Percentiles rank a stretch among this genome's conserved stretches.
Evolutionary conservation across 2,797 vertebrate genomes (phyloP).

Genomic region (Acrocephalus scirpaceus): DNA sequence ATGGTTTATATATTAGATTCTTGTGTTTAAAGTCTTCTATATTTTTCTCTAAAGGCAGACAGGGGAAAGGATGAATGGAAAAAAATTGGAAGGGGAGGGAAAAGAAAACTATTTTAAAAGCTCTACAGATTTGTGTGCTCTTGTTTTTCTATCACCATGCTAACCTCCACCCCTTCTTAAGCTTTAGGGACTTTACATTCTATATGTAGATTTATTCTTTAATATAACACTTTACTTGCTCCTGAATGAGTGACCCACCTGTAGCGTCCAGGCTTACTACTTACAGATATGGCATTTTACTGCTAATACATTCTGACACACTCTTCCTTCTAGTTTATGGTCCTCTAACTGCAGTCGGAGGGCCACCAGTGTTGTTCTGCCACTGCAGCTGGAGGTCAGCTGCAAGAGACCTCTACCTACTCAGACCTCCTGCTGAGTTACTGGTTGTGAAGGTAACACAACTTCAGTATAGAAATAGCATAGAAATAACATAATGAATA

Average conservation of each 20-base stretch:
- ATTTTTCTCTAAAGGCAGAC: constrained; percentile 64
- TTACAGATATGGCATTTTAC: constrained; percentile 80
- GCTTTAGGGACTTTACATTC: constrained; percentile 74
- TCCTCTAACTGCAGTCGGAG: constrained; percentile 82
- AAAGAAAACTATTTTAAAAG: not conserved
- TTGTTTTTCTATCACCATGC: constrained; percentile 79
- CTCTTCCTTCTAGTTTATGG: constrained; percentile 74
- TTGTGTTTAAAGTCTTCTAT: constrained; percentile 68
- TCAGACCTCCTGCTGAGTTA: constrained; percentile 64
- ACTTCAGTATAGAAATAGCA: constrained; percentile 51
- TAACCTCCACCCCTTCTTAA: constrained; percentile 79
- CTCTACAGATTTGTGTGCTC: not conserved
- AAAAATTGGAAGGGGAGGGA: not conserved
- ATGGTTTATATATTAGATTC: constrained; percentile 80
- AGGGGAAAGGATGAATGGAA: not conserved
- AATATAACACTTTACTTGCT: constrained; percentile 81
- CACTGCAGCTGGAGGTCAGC: constrained; percentile 60
- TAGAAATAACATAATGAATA: constrained; percentile 58
- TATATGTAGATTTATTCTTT: constrained; percentile 80
- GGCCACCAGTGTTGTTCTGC: constrained; percentile 75
- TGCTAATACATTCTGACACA: constrained; percentile 75
- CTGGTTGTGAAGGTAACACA: constrained; percentile 75
- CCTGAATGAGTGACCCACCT: constrained; percentile 68
- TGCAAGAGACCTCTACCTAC: constrained; percentile 56
- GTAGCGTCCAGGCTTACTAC: constrained; percentile 82